phyloP scores from a whole-genome alignment of 2,888 invertebrate species.

The Brenthis hecate region DNA sequence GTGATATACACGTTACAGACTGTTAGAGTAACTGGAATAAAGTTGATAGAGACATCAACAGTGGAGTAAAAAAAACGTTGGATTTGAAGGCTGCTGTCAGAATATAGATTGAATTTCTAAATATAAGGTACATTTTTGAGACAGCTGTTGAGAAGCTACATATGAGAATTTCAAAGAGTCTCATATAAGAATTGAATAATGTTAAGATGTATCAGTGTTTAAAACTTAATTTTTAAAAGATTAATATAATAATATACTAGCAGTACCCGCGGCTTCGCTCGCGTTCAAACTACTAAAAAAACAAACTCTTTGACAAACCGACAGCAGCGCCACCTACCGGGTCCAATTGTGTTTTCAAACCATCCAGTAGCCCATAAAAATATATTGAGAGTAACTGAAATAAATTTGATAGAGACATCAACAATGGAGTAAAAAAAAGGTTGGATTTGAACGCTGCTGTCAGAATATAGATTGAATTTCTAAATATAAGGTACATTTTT shows the following conservation, averaged over 20 bases:
- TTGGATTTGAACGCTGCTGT: conserved; percentile 4
- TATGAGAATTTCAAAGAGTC: background rate
- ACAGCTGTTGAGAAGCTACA: background rate
- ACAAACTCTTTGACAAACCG: too few species aligned
- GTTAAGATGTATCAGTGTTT: too few species aligned
- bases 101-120: background rate
- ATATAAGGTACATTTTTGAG: background rate
- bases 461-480: background rate
- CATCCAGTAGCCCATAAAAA: too few species aligned
- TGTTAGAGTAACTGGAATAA: background rate
- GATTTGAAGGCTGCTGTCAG: conserved; percentile 3
- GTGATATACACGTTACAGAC: too few species aligned
- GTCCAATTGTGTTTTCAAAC: too few species aligned
- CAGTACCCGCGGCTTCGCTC: too few species aligned
- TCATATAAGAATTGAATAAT: too few species aligned
- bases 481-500: background rate
- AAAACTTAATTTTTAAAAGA: too few species aligned
- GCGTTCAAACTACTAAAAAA: too few species aligned
- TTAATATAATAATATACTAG: too few species aligned
- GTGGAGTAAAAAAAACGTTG: conserved; percentile 6
- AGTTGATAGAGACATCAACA: conserved; percentile 16
- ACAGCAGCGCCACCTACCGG: too few species aligned
- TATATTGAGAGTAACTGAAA: too few species aligned
- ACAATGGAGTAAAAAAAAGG: conserved; percentile 5
- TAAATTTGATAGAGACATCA: conserved; percentile 17